phyloP scores from a whole-genome alignment of 2,888 invertebrate genomes.

The Oligia strigilis region DNA sequence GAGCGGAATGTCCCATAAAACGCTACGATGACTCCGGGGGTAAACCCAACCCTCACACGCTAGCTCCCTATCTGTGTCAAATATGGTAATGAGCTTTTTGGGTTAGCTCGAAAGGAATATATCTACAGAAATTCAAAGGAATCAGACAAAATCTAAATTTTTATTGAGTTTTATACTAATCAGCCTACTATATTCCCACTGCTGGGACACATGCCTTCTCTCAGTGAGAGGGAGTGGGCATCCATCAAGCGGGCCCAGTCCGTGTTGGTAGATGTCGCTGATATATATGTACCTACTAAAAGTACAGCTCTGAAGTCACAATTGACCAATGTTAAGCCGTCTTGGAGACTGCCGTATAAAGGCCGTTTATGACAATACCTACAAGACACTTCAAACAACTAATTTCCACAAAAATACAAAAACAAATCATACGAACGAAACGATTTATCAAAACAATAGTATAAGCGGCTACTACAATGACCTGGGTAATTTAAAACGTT shows the following conservation, averaged over 20 bases:
- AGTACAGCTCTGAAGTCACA: neutral
- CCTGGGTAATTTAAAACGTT: constrained; percentile 52
- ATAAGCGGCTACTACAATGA: constrained; percentile 37
- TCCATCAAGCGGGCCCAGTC: neutral
- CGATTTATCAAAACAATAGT: constrained; percentile 30
- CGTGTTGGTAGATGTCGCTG: neutral
- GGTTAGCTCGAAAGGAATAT: neutral
- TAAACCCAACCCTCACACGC: constrained; percentile 12
- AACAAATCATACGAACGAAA: constrained; percentile 9
- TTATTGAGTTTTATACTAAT: neutral
- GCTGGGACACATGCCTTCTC: neutral
- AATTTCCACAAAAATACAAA: neutral
- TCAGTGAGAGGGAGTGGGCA: neutral
- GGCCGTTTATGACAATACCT: neutral
- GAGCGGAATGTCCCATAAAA: constrained; percentile 40
- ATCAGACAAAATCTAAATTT: neutral
- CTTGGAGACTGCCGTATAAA: neutral
- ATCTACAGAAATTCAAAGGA: neutral
- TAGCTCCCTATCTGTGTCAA: neutral
- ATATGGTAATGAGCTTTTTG: constrained; percentile 8
- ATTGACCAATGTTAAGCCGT: neutral
- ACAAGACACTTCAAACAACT: neutral
- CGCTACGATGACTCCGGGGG: constrained; percentile 8
- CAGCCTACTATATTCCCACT: too few species aligned
- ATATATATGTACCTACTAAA: neutral